phyloP scores from a whole-genome alignment of 1,140 invertebrate genomes.

The Pachyrhynchus sulphureomaculatus region DNA sequence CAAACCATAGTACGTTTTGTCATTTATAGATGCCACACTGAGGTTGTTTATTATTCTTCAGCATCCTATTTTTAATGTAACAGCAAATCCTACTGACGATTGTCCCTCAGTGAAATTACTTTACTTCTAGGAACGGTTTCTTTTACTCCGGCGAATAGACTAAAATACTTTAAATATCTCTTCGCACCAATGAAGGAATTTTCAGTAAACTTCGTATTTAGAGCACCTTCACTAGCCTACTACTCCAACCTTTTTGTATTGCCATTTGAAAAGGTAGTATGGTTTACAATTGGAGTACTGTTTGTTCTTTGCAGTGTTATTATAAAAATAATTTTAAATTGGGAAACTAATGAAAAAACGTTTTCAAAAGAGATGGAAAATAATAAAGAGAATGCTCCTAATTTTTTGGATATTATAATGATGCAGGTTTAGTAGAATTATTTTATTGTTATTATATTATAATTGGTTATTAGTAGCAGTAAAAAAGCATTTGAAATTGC shows the following conservation, averaged over 20 bases:
- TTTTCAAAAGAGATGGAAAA: not conserved
- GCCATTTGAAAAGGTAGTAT: conserved; percentile 54
- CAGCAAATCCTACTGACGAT: too few species aligned
- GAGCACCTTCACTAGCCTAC: conserved; percentile 62
- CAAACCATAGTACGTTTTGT: too few species aligned
- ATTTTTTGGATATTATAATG: conserved; percentile 1
- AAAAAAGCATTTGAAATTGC: too few species aligned
- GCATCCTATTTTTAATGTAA: too few species aligned
- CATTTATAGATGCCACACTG: too few species aligned
- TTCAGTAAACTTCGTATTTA: conserved; percentile 58
- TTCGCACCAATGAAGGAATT: conserved; percentile 1
- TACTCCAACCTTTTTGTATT: conserved; percentile 62
- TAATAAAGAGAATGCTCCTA: not conserved
- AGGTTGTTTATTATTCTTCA: too few species aligned
- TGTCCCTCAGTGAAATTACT: too few species aligned
- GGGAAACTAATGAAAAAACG: conserved; percentile 36
- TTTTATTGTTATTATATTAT: not conserved
- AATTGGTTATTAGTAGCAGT: not conserved
- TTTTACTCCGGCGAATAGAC: not conserved
- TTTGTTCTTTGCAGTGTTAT: conserved; percentile 1
- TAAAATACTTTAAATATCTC: not conserved
- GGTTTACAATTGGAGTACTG: conserved; percentile 26
- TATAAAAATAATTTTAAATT: conserved; percentile 31
- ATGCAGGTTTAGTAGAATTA: not conserved
- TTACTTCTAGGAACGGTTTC: not conserved